phyloP scores from a whole-genome alignment of 2,113 vertebrate genomes.

The Podarcis raffonei region DNA sequence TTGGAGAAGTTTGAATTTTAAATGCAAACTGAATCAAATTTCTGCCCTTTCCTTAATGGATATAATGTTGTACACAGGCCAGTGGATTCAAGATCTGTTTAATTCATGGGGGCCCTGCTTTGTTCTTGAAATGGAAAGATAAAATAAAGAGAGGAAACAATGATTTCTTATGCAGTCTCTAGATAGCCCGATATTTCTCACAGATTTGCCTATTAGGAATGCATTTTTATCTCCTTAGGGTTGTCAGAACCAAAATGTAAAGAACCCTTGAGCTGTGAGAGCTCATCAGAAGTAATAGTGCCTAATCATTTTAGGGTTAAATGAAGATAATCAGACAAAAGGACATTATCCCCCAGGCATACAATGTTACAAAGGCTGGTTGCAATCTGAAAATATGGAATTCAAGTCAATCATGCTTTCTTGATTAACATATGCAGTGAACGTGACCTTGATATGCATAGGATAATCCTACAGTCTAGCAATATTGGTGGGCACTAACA shows the following conservation, averaged over 20 bases:
- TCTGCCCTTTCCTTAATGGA: too few species aligned
- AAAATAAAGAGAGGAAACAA: background rate
- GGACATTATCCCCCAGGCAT: background rate
- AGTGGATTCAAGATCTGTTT: background rate
- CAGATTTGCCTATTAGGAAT: background rate
- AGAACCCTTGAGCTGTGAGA: slow-evolving; percentile 32
- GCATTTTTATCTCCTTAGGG: background rate
- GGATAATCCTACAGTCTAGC: background rate
- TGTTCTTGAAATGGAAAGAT: background rate
- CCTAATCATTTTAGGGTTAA: slow-evolving; percentile 40
- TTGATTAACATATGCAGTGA: background rate
- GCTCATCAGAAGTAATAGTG: slow-evolving; percentile 7
- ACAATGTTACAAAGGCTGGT: background rate
- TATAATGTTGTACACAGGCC: background rate
- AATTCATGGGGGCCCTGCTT: background rate
- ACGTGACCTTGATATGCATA: background rate
- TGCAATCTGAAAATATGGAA: slow-evolving; percentile 24
- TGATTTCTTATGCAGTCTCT: background rate
- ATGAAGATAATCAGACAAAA: slow-evolving; percentile 27
- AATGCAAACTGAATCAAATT: too few species aligned
- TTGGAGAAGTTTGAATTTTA: too few species aligned
- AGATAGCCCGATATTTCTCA: slow-evolving; percentile 9
- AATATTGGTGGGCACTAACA: background rate
- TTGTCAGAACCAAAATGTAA: slow-evolving; percentile 21
- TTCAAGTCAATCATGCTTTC: background rate